Conservation (phyloP, 2,797 vertebrate genomes). For the Megalops cyprinoides region DNA sequence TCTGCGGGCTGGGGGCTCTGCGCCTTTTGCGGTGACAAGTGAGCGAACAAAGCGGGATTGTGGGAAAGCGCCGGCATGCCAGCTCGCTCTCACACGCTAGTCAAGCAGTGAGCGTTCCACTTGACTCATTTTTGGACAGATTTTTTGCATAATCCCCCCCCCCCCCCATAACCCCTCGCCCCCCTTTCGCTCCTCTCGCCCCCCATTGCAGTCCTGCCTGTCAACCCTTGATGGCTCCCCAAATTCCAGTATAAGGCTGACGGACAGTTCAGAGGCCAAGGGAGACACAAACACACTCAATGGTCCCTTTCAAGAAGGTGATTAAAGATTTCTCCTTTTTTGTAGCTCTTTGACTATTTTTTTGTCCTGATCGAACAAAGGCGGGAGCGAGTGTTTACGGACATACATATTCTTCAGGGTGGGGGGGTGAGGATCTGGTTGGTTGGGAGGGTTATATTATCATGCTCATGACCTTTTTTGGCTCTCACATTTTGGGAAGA, state of each 20-base stretch:
- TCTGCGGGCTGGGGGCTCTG: constrained; percentile 37
- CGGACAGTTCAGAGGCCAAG: constrained; percentile 59
- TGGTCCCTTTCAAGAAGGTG: constrained; percentile 55
- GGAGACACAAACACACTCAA: constrained; percentile 51
- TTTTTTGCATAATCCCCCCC: constrained; percentile 77
- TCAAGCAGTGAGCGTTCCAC: constrained; percentile 83
- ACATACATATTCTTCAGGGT: constrained; percentile 36
- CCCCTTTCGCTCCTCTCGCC: constrained; percentile 30
- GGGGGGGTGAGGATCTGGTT: constrained; percentile 35
- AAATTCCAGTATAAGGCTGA: constrained; percentile 56
- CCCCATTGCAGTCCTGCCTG: constrained; percentile 47
- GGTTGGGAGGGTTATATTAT: constrained; percentile 27
- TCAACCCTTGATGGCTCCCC: constrained; percentile 47
- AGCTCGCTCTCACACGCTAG: constrained; percentile 73
- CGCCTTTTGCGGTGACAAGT: constrained; percentile 54
- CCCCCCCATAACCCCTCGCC: constrained; percentile 34
- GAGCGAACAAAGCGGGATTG: constrained; percentile 71
- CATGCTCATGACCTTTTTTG: constrained; percentile 44
- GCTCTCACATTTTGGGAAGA: constrained; percentile 41
- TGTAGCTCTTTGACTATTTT: constrained; percentile 41
- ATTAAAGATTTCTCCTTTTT: constrained; percentile 58
- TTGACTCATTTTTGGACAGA: constrained; percentile 82
- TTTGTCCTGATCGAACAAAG: constrained; percentile 49
- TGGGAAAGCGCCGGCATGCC: constrained; percentile 59
- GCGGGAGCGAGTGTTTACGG: constrained; percentile 41